phyloP scores from a whole-genome alignment of 2,888 invertebrate genomes.

The Abrostola tripartita region DNA sequence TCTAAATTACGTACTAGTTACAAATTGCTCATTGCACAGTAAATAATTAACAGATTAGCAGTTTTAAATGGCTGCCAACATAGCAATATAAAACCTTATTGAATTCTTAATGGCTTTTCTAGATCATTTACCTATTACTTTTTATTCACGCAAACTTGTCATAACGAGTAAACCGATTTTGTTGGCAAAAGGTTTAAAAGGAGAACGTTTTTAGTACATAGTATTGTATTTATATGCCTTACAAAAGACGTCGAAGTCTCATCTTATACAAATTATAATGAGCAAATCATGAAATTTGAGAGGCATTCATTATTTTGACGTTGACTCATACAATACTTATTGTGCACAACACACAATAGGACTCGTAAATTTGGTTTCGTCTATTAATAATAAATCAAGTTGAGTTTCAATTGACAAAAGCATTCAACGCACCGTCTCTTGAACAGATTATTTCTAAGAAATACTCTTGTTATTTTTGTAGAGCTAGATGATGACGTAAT shows the following conservation, averaged over 20 bases:
- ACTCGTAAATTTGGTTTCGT: constrained; percentile 39
- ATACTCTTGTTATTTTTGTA: constrained; percentile 2
- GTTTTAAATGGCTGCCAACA: too few relatives aligned
- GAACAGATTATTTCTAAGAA: constrained; percentile 28
- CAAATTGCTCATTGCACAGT: too few relatives aligned
- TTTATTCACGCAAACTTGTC: too few relatives aligned
- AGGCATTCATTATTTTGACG: constrained; percentile 45
- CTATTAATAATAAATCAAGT: constrained; percentile 31
- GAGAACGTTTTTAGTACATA: too few relatives aligned
- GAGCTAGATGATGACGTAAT: background rate
- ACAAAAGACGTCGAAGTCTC: background rate
- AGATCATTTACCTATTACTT: too few relatives aligned
- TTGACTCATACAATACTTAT: constrained; percentile 47
- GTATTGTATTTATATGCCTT: background rate
- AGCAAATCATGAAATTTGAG: constrained; percentile 41
- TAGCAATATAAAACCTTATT: too few relatives aligned
- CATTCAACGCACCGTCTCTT: constrained; percentile 18
- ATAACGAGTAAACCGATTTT: too few relatives aligned
- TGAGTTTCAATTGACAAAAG: constrained; percentile 25
- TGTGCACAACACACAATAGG: constrained; percentile 40
- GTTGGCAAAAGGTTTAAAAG: too few relatives aligned
- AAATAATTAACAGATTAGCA: too few relatives aligned
- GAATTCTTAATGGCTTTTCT: too few relatives aligned
- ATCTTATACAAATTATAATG: constrained; percentile 20
- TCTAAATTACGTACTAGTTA: too few relatives aligned